Base-by-base conservation (phyloP, 2,888 invertebrate species). In the Plebejus melissa region DNA sequence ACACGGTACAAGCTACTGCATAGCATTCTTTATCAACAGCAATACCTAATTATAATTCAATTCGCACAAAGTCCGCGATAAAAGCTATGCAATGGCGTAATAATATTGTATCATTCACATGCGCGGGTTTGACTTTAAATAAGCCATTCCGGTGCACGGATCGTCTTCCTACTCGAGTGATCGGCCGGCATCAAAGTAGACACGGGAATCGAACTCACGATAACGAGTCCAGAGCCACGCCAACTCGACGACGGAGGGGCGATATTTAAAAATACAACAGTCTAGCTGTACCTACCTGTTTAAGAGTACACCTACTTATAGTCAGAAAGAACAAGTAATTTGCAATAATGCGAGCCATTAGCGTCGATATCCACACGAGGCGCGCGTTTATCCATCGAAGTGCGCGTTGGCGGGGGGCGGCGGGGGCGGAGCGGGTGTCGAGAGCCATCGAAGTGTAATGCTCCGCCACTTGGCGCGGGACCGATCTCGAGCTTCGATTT, bases 401-500 rank as follows among this genome's bases (percentile, higher is more conserved):
- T 9, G 71, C 4, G 41, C n/a, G 69, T 16, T 4, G n/a, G 36
- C 6, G 36, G 5, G 76, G 74, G 46, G 74, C 65, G 76, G 69
- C 74, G 60, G 60, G 60, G 22, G 76, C 57, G 69, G 69, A 74
- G 65, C 22, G 46, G 75, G 72, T 36, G 57, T 57, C 69, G 76
- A 74, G 75, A 75, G 76, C 76, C 46, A 77, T 77, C 76, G 76
- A 79, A 76, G 76, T 76, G 78, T 80, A 80, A 80, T 80, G 81
- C 78, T 79, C 79, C 80, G 80, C 81, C 81, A 81, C 81, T 80
- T 77, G 76, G 74, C 60, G 57, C 78, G 77, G 77, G 77, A 74
- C 76, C 75, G 77, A 79, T 80, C 81, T 80, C 80, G 77, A 80
- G 80, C 78, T 78, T 79, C 80, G 81, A 80, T 81, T 79, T 80